Conservation (phyloP, 2,888 invertebrate genomes). For the Mamestra brassicae region DNA sequence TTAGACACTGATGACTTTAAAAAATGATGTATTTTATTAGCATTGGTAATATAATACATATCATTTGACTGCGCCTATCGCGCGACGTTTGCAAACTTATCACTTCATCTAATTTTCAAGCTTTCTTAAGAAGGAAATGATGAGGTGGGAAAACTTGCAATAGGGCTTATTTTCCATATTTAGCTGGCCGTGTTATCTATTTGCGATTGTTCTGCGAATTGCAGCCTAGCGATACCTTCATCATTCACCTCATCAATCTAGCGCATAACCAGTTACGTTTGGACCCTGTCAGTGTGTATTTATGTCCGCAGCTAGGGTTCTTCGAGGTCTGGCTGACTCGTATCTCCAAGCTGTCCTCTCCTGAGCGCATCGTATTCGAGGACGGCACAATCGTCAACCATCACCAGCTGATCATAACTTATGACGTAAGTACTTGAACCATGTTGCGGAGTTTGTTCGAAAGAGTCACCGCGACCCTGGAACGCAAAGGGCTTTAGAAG, state of each 20-base stretch:
- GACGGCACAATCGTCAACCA: conserved; percentile 96
- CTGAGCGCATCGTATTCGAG: conserved; percentile 95
- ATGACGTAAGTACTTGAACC: conserved; percentile 92
- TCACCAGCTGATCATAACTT: conserved; percentile 96
- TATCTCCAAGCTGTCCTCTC: conserved; percentile 95
- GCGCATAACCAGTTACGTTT: conserved; percentile 25
- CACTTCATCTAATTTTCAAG: no score
- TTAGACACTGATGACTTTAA: background rate
- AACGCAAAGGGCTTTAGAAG: no score
- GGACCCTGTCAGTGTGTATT: conserved; percentile 67
- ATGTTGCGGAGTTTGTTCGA: no score
- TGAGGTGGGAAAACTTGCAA: background rate
- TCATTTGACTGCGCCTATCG: background rate
- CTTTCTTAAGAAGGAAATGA: background rate
- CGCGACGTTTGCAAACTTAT: no score
- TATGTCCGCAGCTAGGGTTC: conserved; percentile 93
- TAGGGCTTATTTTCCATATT: background rate
- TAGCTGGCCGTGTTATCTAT: background rate
- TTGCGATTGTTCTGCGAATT: conserved; percentile 44
- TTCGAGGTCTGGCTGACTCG: conserved; percentile 99
- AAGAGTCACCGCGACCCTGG: no score
- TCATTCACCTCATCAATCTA: conserved; percentile 38
- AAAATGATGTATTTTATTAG: background rate
- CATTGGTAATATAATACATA: background rate
- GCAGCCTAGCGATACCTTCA: conserved; percentile 27